These are phyloP conservation scores for Tetramorium alpestre DNA, from an alignment of 1,140 invertebrate species.

Conservation along the genomic window DNA sequence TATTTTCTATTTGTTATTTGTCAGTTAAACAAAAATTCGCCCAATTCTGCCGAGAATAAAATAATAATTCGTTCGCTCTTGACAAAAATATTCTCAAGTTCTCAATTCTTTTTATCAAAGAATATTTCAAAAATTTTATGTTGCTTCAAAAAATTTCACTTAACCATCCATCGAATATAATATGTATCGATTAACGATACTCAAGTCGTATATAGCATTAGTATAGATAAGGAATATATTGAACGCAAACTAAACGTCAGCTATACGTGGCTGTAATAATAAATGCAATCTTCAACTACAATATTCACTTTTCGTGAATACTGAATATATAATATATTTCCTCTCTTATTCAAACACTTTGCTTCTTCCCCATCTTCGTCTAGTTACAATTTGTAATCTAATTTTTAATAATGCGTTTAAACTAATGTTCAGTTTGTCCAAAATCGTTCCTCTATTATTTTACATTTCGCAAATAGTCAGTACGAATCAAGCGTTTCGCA, in stretches of 20 bases:
- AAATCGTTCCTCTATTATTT: not conserved
- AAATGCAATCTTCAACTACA: not conserved
- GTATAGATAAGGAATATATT: not conserved
- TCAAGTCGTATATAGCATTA: not conserved
- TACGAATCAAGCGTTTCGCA: not conserved
- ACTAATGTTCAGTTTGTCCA: not conserved
- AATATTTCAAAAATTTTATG: constrained; percentile 11
- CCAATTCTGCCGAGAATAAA: not conserved
- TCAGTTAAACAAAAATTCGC: not conserved
- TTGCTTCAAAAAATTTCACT: constrained; percentile 7
- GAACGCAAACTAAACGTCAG: not conserved
- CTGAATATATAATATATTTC: not conserved
- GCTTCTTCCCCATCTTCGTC: not conserved
- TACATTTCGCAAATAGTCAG: not conserved
- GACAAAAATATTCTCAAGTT: not conserved
- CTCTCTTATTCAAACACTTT: not conserved
- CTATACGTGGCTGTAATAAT: constrained; percentile 11
- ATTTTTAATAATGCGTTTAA: not conserved
- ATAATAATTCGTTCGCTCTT: not conserved
- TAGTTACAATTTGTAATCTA: not conserved
- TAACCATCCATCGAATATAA: constrained; percentile 1
- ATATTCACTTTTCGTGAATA: not conserved
- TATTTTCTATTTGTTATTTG: not conserved
- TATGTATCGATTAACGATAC: constrained; percentile 26
- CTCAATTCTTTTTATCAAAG: constrained; percentile 5